Evolutionary conservation across 2,797 vertebrate genomes (phyloP).

Genomic region (Lophotriccus pileatus): DNA sequence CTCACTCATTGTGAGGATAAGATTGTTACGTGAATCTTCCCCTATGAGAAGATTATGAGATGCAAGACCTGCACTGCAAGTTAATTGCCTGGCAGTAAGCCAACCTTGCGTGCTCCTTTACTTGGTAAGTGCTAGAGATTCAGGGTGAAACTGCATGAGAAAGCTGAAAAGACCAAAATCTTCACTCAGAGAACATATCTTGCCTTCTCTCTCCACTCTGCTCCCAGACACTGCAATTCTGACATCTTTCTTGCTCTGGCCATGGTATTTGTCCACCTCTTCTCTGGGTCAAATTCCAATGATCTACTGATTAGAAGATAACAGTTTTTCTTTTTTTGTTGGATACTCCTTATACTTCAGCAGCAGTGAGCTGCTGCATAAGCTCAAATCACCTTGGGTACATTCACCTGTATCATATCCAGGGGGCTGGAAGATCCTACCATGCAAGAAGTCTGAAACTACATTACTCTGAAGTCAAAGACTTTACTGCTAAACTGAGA

Average conservation of each 20-base stretch:
- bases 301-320: background rate
- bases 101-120: background rate
- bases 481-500: background rate
- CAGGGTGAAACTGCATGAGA: background rate
- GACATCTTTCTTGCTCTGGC: background rate
- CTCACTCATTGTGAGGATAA: background rate
- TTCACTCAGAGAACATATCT: background rate
- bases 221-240: background rate
- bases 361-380: background rate
- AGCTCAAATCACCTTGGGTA: background rate
- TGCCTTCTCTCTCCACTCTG: background rate
- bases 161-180: background rate
- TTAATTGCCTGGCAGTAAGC: background rate
- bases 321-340: background rate
- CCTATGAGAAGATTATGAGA: fast-evolving
- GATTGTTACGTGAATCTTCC: background rate
- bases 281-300: background rate
- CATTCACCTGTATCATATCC: background rate
- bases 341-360: background rate
- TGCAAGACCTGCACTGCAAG: background rate
- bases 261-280: background rate
- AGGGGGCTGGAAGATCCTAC: background rate
- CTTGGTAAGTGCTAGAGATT: background rate
- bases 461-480: background rate
- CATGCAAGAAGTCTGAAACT: background rate